These are phyloP conservation scores for Bucco capensis DNA, from an alignment of 2,113 vertebrate species.

Conservation along the genomic window DNA sequence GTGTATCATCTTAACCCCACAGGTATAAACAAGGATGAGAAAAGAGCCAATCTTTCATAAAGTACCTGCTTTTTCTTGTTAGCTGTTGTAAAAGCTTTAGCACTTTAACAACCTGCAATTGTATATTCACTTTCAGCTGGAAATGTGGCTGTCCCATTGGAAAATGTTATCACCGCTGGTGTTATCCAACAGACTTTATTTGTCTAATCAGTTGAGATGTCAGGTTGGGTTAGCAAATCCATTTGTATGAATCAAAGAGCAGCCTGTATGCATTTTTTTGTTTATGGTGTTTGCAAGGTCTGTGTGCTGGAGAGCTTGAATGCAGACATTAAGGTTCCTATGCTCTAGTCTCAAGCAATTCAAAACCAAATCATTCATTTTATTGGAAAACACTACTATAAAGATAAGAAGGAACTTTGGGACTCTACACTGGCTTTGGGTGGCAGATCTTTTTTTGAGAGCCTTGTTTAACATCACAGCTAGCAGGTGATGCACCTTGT, in stretches of 20 bases:
- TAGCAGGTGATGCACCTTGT: neutral
- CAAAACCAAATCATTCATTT: neutral
- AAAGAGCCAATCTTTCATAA: neutral
- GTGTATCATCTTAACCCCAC: neutral
- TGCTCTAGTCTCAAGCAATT: neutral
- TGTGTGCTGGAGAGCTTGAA: accelerated
- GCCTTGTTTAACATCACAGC: neutral
- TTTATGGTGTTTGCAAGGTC: neutral
- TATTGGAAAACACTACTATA: neutral
- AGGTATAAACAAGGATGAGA: neutral
- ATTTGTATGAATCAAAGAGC: conserved; percentile 8
- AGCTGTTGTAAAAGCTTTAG: neutral
- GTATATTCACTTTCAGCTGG: neutral
- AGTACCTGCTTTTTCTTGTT: neutral
- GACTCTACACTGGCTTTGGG: neutral
- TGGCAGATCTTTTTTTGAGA: neutral
- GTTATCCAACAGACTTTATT: conserved; percentile 1
- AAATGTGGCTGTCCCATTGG: neutral
- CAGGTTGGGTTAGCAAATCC: conserved; percentile 20
- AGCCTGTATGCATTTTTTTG: neutral
- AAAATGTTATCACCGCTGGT: neutral
- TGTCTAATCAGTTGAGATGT: conserved; percentile 31
- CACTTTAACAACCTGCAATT: neutral
- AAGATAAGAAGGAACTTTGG: neutral
- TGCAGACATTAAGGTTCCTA: neutral